phyloP scores from a whole-genome alignment of 2,113 vertebrate genomes.

The Astatoreochromis straeleni region DNA sequence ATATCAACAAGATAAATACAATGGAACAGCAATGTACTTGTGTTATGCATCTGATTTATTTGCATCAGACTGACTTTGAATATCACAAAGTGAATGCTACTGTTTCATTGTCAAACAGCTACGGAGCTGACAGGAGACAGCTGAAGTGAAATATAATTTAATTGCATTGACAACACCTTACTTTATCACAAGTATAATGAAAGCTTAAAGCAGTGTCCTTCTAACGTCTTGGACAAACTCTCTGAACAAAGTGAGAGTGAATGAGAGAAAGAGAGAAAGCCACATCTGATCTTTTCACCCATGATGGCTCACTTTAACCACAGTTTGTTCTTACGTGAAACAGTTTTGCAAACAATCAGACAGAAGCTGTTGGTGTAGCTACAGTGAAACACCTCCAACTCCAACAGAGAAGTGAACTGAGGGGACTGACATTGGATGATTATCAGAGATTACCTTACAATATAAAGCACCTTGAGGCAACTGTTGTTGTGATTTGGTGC shows the following conservation, averaged over 20 bases:
- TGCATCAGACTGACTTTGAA: neutral
- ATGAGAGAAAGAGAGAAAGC: neutral
- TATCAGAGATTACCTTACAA: neutral
- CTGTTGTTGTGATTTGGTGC: neutral
- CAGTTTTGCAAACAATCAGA: neutral
- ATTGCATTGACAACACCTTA: neutral
- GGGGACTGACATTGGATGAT: neutral
- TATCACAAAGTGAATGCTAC: neutral
- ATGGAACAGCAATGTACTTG: neutral
- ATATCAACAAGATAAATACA: neutral
- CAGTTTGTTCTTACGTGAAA: neutral
- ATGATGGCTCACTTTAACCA: neutral
- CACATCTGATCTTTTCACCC: neutral
- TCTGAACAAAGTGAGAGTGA: neutral
- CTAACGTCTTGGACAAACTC: neutral
- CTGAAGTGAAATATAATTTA: neutral
- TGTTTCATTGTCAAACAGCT: neutral
- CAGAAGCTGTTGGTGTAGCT: neutral
- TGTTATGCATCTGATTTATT: neutral
- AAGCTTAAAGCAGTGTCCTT: neutral
- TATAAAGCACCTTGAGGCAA: neutral
- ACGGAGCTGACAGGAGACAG: neutral
- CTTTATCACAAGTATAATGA: neutral
- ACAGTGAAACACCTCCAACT: neutral
- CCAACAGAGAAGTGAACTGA: neutral